phyloP scores from a whole-genome alignment of 2,797 vertebrate species.

The Acrocephalus scirpaceus region DNA sequence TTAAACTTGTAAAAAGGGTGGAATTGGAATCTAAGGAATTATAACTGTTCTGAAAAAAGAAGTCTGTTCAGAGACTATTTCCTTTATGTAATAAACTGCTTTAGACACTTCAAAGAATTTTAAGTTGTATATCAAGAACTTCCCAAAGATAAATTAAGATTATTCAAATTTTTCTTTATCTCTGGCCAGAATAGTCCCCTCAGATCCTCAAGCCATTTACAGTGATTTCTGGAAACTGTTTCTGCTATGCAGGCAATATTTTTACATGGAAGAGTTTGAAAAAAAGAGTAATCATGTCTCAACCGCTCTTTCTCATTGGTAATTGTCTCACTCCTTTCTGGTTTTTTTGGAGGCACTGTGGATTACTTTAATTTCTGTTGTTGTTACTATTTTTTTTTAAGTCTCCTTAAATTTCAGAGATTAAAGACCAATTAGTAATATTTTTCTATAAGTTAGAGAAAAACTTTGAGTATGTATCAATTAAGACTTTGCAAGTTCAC shows the following conservation, averaged over 20 bases:
- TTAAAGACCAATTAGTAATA: background rate
- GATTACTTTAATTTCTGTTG: background rate
- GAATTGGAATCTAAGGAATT: slow-evolving; percentile 54
- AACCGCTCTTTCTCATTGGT: background rate
- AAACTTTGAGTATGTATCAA: background rate
- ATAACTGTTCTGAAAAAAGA: slow-evolving; percentile 41
- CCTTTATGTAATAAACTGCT: slow-evolving; percentile 20
- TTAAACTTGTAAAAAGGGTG: slow-evolving; percentile 48
- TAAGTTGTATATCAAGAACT: slow-evolving; percentile 4
- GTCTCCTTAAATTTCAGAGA: background rate
- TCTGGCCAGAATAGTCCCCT: background rate
- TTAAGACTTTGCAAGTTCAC: background rate
- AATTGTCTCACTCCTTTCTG: background rate
- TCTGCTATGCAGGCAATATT: background rate
- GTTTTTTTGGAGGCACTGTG: background rate
- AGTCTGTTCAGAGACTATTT: background rate
- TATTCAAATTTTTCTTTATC: slow-evolving; percentile 27
- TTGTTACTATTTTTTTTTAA: background rate
- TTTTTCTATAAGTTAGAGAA: background rate
- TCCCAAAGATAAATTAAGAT: slow-evolving; percentile 11
- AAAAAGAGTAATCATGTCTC: background rate
- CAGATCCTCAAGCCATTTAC: background rate
- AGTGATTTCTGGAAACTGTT: background rate
- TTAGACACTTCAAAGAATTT: slow-evolving; percentile 27
- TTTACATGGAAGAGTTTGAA: background rate